Conservation (phyloP, 2,797 vertebrate species). For the Pogonophryne albipinna region DNA sequence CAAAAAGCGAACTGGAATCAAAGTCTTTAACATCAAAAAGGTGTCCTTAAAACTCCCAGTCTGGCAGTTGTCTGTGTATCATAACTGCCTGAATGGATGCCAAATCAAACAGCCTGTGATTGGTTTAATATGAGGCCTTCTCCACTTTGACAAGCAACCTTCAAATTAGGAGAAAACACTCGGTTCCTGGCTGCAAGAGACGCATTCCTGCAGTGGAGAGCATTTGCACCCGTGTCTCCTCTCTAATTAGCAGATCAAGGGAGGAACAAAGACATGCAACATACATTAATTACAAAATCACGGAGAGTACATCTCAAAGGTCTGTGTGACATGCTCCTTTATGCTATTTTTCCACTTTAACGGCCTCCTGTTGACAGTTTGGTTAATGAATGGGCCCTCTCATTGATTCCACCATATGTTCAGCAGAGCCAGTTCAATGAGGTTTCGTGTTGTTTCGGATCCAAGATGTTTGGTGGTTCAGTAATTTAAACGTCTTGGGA, state of each 20-base stretch:
- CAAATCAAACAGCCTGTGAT: constrained; percentile 72
- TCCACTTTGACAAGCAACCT: constrained; percentile 53
- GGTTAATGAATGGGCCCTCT: constrained; percentile 65
- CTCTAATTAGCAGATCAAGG: constrained; percentile 77
- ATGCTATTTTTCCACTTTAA: constrained; percentile 51
- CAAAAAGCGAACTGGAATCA: constrained; percentile 45
- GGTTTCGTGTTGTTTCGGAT: constrained; percentile 40
- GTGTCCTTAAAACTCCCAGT: constrained; percentile 37
- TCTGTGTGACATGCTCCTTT: constrained; percentile 40
- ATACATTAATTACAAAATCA: constrained; percentile 65
- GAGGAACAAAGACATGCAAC: constrained; percentile 41
- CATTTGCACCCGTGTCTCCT: constrained; percentile 72
- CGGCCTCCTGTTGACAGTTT: constrained; percentile 66
- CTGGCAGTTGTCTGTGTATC: constrained; percentile 56
- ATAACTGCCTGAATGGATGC: constrained; percentile 58
- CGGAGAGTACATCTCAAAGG: constrained; percentile 42
- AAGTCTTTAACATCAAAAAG: constrained; percentile 53
- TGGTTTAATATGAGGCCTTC: constrained; percentile 73
- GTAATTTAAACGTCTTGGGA: constrained; percentile 18
- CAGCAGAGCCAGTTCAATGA: constrained; percentile 42
- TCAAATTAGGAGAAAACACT: constrained; percentile 79
- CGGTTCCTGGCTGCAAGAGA: constrained; percentile 55
- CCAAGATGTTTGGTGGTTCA: constrained; percentile 47
- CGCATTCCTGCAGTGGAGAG: constrained; percentile 55
- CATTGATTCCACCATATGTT: constrained; percentile 72